Base-by-base conservation (phyloP, 2,113 vertebrate species). In the Pomatostomus ruficeps region DNA sequence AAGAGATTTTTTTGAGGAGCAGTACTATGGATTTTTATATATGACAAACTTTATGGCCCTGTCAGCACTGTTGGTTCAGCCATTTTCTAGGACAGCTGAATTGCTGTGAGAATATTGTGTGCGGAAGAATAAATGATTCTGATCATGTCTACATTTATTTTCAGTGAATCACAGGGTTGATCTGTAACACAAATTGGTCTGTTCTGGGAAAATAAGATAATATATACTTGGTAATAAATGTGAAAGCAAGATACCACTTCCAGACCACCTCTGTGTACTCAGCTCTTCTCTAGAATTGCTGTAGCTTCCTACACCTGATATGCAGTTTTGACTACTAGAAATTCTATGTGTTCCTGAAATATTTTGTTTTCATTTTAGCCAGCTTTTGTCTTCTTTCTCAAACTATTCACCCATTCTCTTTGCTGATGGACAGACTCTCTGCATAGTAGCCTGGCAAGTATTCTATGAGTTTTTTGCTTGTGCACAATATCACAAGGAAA, bases 351-450 rank as follows among this genome's bases (percentile, higher is more conserved):
- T 14, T 82, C 21, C 36, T 55, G 36, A 55, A 78, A 85, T 78
- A 68, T 11, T 1, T 46, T 5, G 0, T 0, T 23, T 89, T 73
- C 14, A 9, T 38, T 87, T 85, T 55, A 78, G 3, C 16, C 12
- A 46, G 16, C 1, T 77, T 88, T 75, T 51, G 1, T 65, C 25
- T 71, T 26, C 33, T 65, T 93, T 72, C 40, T 74, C 28, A 51
- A 23, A 8, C 12, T 52, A n/a, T 71, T 80, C 29, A 38, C 6
- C 2, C 4, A 7, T 68, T 82, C 93, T 75, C 33, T n/a, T 68
- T 67, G 22, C 11, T 54, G 59, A 14, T 70, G 43, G 38, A 19
- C 36, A 68, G 20, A 63, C 3, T 15, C 24, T 65, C 23, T 90
- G 45, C 24, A n/a, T 5, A 35, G 13, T 24, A 49, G 18, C 9